Evolutionary conservation across 2,113 vertebrate genomes (phyloP).

Genomic region (Vimba vimba): DNA sequence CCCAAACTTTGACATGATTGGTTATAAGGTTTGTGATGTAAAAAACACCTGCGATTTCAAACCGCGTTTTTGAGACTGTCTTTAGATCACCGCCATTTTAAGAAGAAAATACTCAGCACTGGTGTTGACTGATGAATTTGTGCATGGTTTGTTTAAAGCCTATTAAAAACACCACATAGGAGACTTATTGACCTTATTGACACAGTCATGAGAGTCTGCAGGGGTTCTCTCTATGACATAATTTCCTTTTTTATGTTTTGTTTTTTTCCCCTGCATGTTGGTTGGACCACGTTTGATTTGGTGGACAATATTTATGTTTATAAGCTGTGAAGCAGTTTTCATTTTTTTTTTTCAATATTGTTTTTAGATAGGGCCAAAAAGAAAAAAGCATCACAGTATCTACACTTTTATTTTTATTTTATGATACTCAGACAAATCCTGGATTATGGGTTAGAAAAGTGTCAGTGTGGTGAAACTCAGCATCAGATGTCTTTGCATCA

Average conservation of each 20-base stretch:
- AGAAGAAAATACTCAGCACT: too few species aligned
- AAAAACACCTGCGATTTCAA: too few species aligned
- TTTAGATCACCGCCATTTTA: too few species aligned
- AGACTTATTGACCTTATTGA: neutral
- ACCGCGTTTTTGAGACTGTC: too few species aligned
- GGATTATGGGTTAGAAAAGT: neutral
- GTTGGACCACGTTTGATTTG: neutral
- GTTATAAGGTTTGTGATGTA: too few species aligned
- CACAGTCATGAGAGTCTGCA: neutral
- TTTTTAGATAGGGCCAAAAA: neutral
- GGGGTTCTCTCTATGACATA: neutral
- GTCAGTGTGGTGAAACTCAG: constrained; percentile 1
- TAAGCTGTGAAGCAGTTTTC: neutral
- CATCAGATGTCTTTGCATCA: constrained; percentile 40
- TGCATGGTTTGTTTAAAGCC: too few species aligned
- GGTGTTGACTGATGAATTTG: too few species aligned
- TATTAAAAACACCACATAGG: too few species aligned
- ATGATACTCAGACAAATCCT: neutral
- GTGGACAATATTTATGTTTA: neutral
- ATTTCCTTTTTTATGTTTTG: too few species aligned
- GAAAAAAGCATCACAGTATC: too few species aligned
- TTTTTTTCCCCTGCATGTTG: neutral
- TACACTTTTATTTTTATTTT: neutral
- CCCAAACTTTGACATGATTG: too few species aligned
- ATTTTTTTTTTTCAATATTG: neutral